Evolutionary conservation across 2,113 vertebrate genomes (phyloP).

Genomic region (Sander vitreus): DNA sequence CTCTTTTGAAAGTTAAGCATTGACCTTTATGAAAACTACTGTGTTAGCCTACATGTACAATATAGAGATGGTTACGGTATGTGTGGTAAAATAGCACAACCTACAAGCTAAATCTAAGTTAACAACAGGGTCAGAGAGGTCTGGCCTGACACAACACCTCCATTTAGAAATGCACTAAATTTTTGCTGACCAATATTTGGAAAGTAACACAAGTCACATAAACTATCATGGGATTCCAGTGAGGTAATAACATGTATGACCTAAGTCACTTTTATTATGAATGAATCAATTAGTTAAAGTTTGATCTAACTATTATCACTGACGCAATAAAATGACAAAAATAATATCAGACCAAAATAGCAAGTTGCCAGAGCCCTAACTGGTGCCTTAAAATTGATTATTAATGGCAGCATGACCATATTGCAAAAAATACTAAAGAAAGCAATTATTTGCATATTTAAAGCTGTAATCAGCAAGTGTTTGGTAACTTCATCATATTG

Average conservation of each 20-base stretch:
- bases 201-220: not conserved
- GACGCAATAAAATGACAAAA: not conserved
- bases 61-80: not conserved
- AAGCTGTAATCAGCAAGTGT: not conserved
- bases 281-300: not conserved
- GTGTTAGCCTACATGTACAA: not conserved
- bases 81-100: conserved; percentile 1
- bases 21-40: conserved; percentile 7
- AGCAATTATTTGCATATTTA: not conserved
- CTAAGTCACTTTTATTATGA: not conserved
- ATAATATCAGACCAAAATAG: not conserved
- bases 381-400: not conserved
- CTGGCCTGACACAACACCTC: not conserved
- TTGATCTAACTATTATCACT: not conserved
- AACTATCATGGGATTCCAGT: not conserved
- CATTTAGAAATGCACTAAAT: not conserved
- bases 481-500: not conserved
- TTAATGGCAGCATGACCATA: not conserved
- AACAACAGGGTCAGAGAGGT: not conserved
- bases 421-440: not conserved
- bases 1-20: not conserved
- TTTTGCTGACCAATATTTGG: not conserved
- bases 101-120: not conserved
- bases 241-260: not conserved
- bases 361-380: not conserved